Conservation (phyloP, 1,140 invertebrate species). For the Danaus melanippus region DNA sequence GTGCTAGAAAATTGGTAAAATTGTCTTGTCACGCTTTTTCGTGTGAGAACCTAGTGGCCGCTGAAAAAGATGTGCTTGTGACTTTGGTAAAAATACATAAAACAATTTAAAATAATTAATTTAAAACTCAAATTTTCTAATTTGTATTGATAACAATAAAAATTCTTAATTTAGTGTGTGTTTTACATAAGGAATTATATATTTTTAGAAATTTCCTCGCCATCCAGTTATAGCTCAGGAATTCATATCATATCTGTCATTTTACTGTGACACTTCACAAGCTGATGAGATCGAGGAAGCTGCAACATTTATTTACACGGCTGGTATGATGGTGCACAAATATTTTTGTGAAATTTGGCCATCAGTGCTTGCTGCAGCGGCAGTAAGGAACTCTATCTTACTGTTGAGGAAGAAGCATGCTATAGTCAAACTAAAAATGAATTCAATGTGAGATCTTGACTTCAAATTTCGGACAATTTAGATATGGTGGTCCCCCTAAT, state of each 20-base stretch:
- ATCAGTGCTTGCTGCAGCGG: constrained; percentile 40
- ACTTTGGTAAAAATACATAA: constrained; percentile 33
- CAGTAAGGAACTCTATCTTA: constrained; percentile 39
- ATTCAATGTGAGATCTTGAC: constrained; percentile 26
- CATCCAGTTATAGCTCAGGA: constrained; percentile 46
- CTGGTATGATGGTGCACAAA: constrained; percentile 37
- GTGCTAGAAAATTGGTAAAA: constrained; percentile 32
- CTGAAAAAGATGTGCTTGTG: constrained; percentile 36
- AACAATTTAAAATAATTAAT: no score
- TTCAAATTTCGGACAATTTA: no score
- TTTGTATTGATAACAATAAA: no score
- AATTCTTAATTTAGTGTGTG: no score
- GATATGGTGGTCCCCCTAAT: constrained; percentile 6
- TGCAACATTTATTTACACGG: constrained; percentile 45
- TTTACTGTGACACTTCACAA: constrained; percentile 31
- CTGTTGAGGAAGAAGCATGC: constrained; percentile 29
- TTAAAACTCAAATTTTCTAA: no score
- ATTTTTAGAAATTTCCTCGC: constrained; percentile 36
- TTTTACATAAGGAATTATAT: no score
- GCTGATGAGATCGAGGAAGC: constrained; percentile 37
- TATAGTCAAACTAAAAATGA: constrained; percentile 24
- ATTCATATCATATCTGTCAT: constrained; percentile 42
- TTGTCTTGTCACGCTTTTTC: constrained; percentile 33
- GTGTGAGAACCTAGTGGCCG: constrained; percentile 21
- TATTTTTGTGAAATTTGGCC: constrained; percentile 32